Base-by-base conservation (phyloP, 2,888 invertebrate genomes). In the Siphlonurus alternatus region DNA sequence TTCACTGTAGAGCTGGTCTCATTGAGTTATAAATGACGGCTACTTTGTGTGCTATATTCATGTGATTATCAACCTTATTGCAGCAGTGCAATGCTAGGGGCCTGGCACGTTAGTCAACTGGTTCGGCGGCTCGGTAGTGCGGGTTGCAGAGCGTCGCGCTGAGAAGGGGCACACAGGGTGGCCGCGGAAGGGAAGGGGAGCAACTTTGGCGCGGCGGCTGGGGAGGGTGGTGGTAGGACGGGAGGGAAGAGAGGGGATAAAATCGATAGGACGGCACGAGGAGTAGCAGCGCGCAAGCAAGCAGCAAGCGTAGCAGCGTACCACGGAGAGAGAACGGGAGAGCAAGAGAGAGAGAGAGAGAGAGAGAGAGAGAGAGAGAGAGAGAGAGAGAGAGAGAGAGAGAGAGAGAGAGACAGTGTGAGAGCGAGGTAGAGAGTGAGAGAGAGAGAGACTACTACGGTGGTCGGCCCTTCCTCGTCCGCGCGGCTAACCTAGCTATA, bases 321-420 rank as follows among this genome's bases (percentile, higher is more conserved):
- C 23, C 23, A 38, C 1, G 25, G n/a, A n/a, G n/a, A n/a, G n/a
- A n/a, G n/a, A n/a, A n/a, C n/a, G n/a, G n/a, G 25, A 25, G 61
- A 63, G 2, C 62, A 62, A 61, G 61, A 53, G 61, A 53, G 25
- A 62, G 54, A 65, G 65, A 38, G 53, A 62, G 54, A 51, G 65
- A 63, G 62, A 65, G 62, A 53, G 54, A 62, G 53, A 62, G 53
- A 0, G 62, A 56, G 59, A 63, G 62, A 65, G 20, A 23, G 61
- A 63, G 53, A 24, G 65, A 62, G 54, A 62, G 62, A 62, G 53
- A 62, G 65, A 65, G 62, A 63, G 56, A 65, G 25, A 61, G 65
- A 54, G 2, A 65, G 25, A 23, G 1, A 38, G 65, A 61, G 62
- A 62, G 56, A 62, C 3, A 56, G 54, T 24, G 25, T 38, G 59